A percentile compares a stretch with the other conserved stretches of the same genome.
Evolutionary conservation across 2,888 invertebrate species (phyloP).

Genomic region (Lasioglossum leucozonium): DNA sequence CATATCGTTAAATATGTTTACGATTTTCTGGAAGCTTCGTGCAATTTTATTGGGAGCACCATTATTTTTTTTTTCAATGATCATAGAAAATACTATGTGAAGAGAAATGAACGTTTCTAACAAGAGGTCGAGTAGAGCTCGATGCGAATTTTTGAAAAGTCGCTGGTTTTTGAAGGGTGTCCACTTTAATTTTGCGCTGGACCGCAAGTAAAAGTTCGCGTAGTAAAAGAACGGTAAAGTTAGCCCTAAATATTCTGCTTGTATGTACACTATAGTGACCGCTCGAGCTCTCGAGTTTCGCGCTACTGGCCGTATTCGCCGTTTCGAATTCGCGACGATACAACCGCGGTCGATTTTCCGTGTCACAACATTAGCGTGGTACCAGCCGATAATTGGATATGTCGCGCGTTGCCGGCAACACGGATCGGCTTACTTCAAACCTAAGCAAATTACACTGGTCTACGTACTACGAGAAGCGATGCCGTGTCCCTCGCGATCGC

Average conservation of each 20-base stretch:
- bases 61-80: not conserved
- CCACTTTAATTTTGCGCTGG: not conserved
- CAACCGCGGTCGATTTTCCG: slow-evolving; percentile 36
- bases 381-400: slow-evolving; percentile 59
- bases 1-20: not conserved
- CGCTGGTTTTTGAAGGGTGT: too few relatives aligned
- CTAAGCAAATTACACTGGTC: slow-evolving; percentile 56
- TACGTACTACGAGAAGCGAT: slow-evolving; percentile 14
- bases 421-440: slow-evolving; percentile 65
- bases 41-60: not conserved
- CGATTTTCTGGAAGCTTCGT: not conserved
- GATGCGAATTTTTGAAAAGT: not conserved
- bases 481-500: slow-evolving; percentile 25
- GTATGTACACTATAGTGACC: not conserved
- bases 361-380: slow-evolving; percentile 54
- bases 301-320: slow-evolving; percentile 27
- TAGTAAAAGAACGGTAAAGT: not conserved
- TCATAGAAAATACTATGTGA: too few relatives aligned
- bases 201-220: not conserved
- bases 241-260: not conserved
- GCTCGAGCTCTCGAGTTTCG: not conserved
- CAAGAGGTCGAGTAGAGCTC: not conserved
- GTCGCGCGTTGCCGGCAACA: slow-evolving; percentile 29
- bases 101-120: too few relatives aligned
- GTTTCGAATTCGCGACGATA: slow-evolving; percentile 32